phyloP scores from a whole-genome alignment of 2,113 vertebrate genomes.

The Coptodon bakossiorum region DNA sequence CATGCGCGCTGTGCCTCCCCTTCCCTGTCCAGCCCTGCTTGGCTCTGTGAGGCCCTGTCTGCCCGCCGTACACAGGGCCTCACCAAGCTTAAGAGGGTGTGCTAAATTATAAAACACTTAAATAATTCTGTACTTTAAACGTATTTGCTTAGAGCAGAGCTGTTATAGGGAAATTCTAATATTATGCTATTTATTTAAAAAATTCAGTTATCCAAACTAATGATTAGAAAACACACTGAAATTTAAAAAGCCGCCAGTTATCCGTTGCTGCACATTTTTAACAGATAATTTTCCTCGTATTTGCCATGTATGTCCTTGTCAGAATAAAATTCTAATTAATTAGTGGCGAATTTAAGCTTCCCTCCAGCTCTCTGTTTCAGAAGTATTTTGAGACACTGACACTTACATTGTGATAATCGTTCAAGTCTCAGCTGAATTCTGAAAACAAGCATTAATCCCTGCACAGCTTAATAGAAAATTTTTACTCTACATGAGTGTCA shows the following conservation, averaged over 20 bases:
- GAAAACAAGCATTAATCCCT: neutral
- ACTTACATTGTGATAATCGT: neutral
- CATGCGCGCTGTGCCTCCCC: constrained; percentile 44
- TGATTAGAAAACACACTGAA: neutral
- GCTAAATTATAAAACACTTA: neutral
- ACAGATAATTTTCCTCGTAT: neutral
- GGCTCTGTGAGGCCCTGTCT: constrained; percentile 16
- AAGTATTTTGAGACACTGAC: neutral
- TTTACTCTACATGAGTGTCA: neutral
- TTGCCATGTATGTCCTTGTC: neutral
- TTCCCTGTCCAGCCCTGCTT: constrained; percentile 8
- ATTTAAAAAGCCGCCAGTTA: neutral
- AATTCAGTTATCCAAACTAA: neutral
- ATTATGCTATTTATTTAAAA: neutral
- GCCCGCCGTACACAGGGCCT: neutral
- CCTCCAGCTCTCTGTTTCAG: neutral
- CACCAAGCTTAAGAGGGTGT: neutral
- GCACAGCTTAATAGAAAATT: neutral
- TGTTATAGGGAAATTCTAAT: neutral
- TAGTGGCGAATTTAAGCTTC: neutral
- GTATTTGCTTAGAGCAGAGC: neutral
- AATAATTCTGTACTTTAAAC: neutral
- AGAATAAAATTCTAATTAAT: neutral
- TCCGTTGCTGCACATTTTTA: neutral
- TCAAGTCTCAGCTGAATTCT: neutral